A percentile compares a stretch with the other conserved stretches of the same genome.
These are phyloP conservation scores for Desmodus rotundus DNA, from an alignment of 2,113 vertebrate genomes.

Conservation along the genomic window DNA sequence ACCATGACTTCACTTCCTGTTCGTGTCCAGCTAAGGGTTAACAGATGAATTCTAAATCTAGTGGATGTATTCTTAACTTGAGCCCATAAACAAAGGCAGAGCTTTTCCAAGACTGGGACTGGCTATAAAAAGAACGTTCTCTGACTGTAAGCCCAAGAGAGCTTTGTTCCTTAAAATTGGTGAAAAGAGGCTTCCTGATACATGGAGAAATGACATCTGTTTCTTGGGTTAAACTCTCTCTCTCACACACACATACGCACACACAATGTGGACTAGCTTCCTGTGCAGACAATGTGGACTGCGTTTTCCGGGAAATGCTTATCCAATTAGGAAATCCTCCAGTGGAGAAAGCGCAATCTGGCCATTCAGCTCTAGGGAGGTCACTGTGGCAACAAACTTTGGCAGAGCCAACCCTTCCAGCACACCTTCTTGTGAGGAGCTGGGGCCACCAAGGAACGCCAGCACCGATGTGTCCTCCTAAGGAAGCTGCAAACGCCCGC, in stretches of 20 bases:
- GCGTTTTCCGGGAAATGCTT: not conserved
- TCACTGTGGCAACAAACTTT: not conserved
- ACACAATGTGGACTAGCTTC: not conserved
- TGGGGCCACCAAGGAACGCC: not conserved
- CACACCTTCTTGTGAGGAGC: not conserved
- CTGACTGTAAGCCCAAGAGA: constrained; percentile 38
- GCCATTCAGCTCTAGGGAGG: not conserved
- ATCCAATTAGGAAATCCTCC: constrained; percentile 10
- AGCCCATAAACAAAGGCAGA: not conserved
- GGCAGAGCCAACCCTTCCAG: not conserved
- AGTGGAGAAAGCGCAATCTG: not conserved
- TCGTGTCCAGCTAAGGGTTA: not conserved
- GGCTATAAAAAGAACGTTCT: not conserved
- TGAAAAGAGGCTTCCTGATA: constrained; percentile 40
- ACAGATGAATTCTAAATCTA: not conserved
- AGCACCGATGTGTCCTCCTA: rapidly evolving
- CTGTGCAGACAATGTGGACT: constrained; percentile 21
- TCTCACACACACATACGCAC: not conserved
- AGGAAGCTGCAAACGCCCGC: not conserved
- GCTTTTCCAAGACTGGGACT: not conserved
- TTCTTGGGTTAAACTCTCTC: not conserved
- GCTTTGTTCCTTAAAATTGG: constrained; percentile 16
- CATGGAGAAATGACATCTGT: constrained; percentile 31
- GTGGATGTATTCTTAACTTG: not conserved
- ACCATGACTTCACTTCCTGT: not conserved